Base-by-base conservation (phyloP, 2,113 vertebrate species). In the Rafetus swinhoei region DNA sequence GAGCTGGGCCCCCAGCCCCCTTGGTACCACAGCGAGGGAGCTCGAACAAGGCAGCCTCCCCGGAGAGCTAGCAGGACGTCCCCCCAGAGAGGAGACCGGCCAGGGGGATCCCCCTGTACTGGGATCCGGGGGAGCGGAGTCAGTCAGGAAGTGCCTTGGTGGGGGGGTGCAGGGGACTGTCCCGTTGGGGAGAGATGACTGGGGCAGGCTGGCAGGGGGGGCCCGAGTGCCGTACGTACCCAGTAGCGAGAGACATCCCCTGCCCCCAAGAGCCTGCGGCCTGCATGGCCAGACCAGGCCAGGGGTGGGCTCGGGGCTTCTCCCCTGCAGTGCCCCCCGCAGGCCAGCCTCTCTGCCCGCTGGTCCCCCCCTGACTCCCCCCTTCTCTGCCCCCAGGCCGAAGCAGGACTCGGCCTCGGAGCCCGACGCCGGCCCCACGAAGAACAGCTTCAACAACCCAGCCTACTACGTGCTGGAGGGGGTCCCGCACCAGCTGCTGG, bases 361-460 rank as follows among this genome's bases (percentile, higher is more conserved):
- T 45, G 5, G 29, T 14, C 45, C 16, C 1, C 1, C 0, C 6
- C 5, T 32, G 62, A n/a, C n/a, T 15, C 6, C 25, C 79, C 35
- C n/a, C 1, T 35, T 19, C 50, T 3, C 12, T 25, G 29, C 86
- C 79, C 16, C 0, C 95, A 99, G 99, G 95, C 93, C 97, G n/a
- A 99, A 99, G 95, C 98, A 87, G 72, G 99, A 99, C 39, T 92
- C 59, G 3, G 25, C 96, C 39, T 60, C 97, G 6, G 99, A 99
- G 4, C 94, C 94, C 0, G 98, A 98, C 22, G 97, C 97, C 1
- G 96, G 97, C 12, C 94, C 97, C 2, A 94, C 97, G 95, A 99
- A 99, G 97, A 99, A 99, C 98, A 99, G 99, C 97, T 99, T 99
- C 98, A 99, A 99, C 93, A 99, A 99, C 94, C 99, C 99, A 0